phyloP scores from a whole-genome alignment of 1,140 invertebrate species.

The Panulirus ornatus region DNA sequence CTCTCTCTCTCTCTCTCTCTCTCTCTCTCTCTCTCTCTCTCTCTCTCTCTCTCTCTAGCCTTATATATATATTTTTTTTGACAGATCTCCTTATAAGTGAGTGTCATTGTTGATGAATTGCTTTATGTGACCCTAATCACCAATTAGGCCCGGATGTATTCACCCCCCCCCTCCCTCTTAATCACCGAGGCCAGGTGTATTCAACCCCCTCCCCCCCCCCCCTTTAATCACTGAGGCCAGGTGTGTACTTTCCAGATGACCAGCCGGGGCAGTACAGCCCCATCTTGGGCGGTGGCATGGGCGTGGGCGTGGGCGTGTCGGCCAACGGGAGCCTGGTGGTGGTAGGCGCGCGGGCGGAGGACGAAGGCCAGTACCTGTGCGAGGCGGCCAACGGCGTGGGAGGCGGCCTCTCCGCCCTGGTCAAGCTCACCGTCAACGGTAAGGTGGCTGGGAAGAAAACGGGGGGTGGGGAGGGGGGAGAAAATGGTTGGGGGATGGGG shows the following conservation, averaged over 20 bases:
- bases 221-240: neutral
- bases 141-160: no score
- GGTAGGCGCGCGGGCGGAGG: constrained; percentile 76
- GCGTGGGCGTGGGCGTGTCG: constrained; percentile 52
- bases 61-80: no score
- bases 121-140: no score
- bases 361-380: constrained; percentile 80
- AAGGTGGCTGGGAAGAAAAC: no score
- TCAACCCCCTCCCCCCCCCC: neutral
- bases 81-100: no score
- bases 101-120: no score
- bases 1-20: neutral
- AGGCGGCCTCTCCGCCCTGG: constrained; percentile 79
- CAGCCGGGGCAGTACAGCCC: constrained; percentile 65
- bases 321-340: constrained; percentile 78
- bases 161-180: neutral
- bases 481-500: no score
- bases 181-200: neutral
- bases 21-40: neutral
- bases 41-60: neutral
- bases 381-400: constrained; percentile 80
- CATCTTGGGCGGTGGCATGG: constrained; percentile 47
- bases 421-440: constrained; percentile 79
- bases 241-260: neutral
- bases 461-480: no score